These are phyloP conservation scores for Hemichromis elongatus DNA, from an alignment of 2,113 vertebrate species.

Conservation along the genomic window DNA sequence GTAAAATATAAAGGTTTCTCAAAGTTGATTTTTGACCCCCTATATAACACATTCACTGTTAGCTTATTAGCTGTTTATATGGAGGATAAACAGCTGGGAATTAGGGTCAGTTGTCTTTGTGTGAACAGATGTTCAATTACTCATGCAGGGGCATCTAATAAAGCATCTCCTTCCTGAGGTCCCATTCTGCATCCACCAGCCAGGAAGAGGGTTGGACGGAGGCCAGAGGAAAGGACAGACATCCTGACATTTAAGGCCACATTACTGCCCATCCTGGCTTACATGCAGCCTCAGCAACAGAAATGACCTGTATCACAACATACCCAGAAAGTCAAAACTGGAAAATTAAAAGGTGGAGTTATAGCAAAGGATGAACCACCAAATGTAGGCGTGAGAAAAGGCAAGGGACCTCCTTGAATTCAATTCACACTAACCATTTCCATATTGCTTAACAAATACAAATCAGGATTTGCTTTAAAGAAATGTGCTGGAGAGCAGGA, in stretches of 20 bases:
- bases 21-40: slow-evolving; percentile 23
- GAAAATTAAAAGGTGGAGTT: slow-evolving; percentile 17
- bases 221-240: slow-evolving; percentile 52
- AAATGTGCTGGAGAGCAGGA: background rate
- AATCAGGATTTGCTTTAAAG: background rate
- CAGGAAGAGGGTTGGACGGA: slow-evolving; percentile 40
- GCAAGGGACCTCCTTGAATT: background rate
- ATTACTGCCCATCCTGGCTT: background rate
- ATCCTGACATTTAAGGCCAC: slow-evolving; percentile 47
- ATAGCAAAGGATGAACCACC: background rate
- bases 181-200: slow-evolving; percentile 35
- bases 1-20: background rate
- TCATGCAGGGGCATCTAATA: slow-evolving; percentile 62
- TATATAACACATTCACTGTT: slow-evolving; percentile 30
- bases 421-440: background rate
- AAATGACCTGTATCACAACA: background rate
- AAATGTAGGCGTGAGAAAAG: background rate
- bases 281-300: background rate
- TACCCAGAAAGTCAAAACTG: background rate
- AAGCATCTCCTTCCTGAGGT: slow-evolving; percentile 56
- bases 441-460: background rate
- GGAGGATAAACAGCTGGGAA: slow-evolving; percentile 66
- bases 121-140: slow-evolving; percentile 73
- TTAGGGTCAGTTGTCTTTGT: slow-evolving; percentile 58
- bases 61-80: slow-evolving; percentile 61